Base-by-base conservation (phyloP, 1,140 invertebrate genomes). In the Zaprionus taronus region DNA sequence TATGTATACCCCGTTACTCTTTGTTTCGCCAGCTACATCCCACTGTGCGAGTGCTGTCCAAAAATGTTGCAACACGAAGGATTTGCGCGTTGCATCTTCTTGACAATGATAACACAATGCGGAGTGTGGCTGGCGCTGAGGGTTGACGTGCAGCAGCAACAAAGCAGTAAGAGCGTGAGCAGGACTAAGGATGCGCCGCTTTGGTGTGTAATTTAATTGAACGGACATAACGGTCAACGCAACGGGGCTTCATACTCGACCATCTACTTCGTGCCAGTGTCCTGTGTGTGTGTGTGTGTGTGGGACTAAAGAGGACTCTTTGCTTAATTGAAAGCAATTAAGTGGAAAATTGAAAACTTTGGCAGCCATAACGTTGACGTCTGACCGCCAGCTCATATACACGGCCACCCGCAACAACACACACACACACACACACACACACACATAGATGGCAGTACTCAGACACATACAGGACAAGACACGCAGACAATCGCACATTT, bases 341-440 rank as follows among this genome's bases (percentile, higher is more conserved):
- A 91, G 86, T 91, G 87, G 86, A 91, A 91, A 91, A 91, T 91
- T 91, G 87, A 91, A 91, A 91, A 91, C 86, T 91, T 91, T 91
- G 87, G 83, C 87, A 91, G 87, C 83, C 77, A 81, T 86, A 91
- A 91, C 87, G 87, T 87, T 91, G 80, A 82, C 75, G 83, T 79
- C 79, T 79, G 80, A 91, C 83, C 72, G 62, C 72, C 70, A 70
- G 44, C 20, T 24, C 67, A 41, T 17, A 56, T 55, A 47, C 64
- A 4, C 36, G 24, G 26, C 26, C 60, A 57, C 41, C 56, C 26
- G 38, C 65, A 67, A 51, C 47, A 51, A 49, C 17, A 55, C 71
- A 87, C 71, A 66, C 51, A 81, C 55, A 34, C 31, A 66, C 28
- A 31, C 6, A 31, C 1, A 31, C 2, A 34, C 31, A 66, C 28